phyloP scores from a whole-genome alignment of 1,140 invertebrate genomes.

The Zophobas morio region DNA sequence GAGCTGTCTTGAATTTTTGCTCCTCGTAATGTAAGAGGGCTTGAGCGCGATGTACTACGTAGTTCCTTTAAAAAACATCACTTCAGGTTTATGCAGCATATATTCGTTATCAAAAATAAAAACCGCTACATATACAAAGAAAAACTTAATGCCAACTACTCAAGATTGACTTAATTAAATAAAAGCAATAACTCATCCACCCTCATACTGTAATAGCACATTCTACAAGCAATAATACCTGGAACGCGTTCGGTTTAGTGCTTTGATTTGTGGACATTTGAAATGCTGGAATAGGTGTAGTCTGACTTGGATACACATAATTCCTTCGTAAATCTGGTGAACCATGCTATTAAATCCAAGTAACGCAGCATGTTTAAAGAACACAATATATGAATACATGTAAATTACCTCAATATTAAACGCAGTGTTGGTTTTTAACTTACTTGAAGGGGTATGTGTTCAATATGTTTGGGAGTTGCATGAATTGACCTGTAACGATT shows the following conservation, averaged over 20 bases:
- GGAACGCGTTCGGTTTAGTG: slow-evolving; percentile 60
- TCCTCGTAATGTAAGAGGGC: slow-evolving; percentile 67
- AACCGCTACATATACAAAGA: not conserved
- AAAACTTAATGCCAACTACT: not conserved
- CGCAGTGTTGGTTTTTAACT: slow-evolving; percentile 41
- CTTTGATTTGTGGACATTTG: slow-evolving; percentile 63
- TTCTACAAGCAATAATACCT: slow-evolving; percentile 57
- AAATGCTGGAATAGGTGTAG: slow-evolving; percentile 67
- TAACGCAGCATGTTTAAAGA: slow-evolving; percentile 60
- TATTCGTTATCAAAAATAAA: not conserved
- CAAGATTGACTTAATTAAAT: not conserved
- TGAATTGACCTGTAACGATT: slow-evolving; percentile 56
- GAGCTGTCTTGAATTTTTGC: slow-evolving; percentile 78
- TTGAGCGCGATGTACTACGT: slow-evolving; percentile 61
- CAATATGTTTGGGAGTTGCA: slow-evolving; percentile 58
- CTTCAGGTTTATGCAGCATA: slow-evolving; percentile 1
- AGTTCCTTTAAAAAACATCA: slow-evolving; percentile 64
- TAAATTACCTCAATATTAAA: slow-evolving; percentile 17
- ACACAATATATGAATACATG: slow-evolving; percentile 37
- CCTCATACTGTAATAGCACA: not conserved
- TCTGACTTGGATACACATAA: slow-evolving; percentile 67
- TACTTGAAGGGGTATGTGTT: slow-evolving; percentile 62
- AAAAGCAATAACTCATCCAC: slow-evolving; percentile 10
- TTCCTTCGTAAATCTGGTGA: slow-evolving; percentile 67
- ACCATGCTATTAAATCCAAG: slow-evolving; percentile 63